A percentile compares a stretch with the other conserved stretches of the same genome.
Conservation (phyloP, 2,888 invertebrate species). For the Anticlea derivata region DNA sequence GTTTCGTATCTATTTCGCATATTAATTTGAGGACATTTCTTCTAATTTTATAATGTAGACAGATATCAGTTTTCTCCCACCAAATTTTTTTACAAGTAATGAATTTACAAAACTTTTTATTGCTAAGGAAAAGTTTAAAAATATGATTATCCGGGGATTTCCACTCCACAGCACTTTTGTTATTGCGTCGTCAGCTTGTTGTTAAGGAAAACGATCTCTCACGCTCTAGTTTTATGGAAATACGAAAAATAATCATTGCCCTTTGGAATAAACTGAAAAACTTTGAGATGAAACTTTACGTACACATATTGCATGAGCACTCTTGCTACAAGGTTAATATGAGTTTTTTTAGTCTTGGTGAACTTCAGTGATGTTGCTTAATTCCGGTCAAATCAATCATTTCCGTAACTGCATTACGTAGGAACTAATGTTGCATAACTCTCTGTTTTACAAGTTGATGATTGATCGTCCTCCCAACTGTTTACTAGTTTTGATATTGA, state of each 20-base stretch:
- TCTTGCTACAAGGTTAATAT: background rate
- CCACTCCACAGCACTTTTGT: constrained; percentile 12
- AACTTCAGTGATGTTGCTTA: constrained; percentile 13
- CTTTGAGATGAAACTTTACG: constrained; percentile 15
- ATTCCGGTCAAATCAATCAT: constrained; percentile 18
- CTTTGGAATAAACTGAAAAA: constrained; percentile 18
- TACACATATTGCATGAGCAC: background rate
- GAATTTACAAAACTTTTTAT: constrained; percentile 21
- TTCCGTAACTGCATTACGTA: constrained; percentile 9
- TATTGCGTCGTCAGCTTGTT: constrained; percentile 15
- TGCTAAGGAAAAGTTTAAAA: constrained; percentile 19
- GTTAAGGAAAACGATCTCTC: constrained; percentile 12
- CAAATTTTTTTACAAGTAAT: constrained; percentile 20
- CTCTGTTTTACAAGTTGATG: constrained; percentile 11
- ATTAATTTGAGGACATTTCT: constrained; percentile 21
- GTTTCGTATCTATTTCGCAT: constrained; percentile 15
- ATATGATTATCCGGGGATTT: constrained; percentile 23
- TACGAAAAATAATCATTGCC: constrained; percentile 13
- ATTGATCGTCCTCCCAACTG: constrained; percentile 17
- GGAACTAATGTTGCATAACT: constrained; percentile 19
- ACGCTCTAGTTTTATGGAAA: background rate
- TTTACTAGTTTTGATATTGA: constrained; percentile 21
- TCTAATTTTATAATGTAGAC: constrained; percentile 22
- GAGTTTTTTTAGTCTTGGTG: background rate
- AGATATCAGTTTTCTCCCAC: constrained; percentile 24